phyloP scores from a whole-genome alignment of 2,113 vertebrate species.

The Chamaetylas fuelleborni region DNA sequence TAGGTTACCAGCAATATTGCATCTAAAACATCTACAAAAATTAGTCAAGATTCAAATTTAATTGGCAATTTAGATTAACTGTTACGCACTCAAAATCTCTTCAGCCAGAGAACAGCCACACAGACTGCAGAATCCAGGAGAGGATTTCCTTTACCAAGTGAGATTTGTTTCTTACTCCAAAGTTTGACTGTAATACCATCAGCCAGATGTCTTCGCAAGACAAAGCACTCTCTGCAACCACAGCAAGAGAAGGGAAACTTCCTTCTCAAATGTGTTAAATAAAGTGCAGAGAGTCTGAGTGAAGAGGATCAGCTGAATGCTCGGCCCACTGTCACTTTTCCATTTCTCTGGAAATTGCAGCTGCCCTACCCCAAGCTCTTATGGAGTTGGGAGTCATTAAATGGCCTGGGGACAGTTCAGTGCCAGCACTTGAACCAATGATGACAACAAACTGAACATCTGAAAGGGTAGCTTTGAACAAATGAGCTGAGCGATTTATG shows the following conservation, averaged over 20 bases:
- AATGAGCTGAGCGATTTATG: neutral
- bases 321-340: neutral
- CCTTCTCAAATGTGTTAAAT: neutral
- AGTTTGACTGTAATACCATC: neutral
- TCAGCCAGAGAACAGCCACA: neutral
- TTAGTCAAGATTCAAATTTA: conserved; percentile 30
- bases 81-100: neutral
- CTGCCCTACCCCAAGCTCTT: neutral
- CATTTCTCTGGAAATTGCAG: neutral
- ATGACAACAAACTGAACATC: neutral
- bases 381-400: neutral
- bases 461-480: neutral
- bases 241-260: neutral
- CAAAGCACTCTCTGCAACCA: neutral
- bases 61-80: conserved; percentile 35
- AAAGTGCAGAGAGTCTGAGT: neutral
- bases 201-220: neutral
- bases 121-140: neutral
- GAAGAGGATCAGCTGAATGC: neutral
- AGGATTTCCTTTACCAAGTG: neutral
- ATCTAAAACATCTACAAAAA: conserved; percentile 14
- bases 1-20: conserved; percentile 29
- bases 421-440: neutral
- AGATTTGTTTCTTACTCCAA: neutral
- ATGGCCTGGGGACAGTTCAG: neutral